A percentile compares a stretch with the other conserved stretches of the same genome.
These are phyloP conservation scores for Antechinus flavipes DNA, from an alignment of 2,113 vertebrate genomes.

Conservation along the genomic window DNA sequence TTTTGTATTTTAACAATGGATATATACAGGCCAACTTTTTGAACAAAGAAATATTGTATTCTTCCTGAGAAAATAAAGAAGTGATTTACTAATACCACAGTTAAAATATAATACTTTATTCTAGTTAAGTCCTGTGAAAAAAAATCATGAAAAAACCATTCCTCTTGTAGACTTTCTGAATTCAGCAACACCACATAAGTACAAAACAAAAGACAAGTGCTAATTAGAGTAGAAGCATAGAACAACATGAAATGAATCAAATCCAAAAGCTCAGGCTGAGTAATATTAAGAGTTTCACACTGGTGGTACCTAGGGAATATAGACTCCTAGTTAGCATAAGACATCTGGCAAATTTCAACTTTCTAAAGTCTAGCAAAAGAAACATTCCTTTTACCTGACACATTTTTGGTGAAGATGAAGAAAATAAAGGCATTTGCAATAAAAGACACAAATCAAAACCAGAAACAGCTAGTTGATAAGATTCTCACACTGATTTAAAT, in stretches of 20 bases:
- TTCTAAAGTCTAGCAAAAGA: slow-evolving; percentile 83
- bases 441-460: slow-evolving; percentile 77
- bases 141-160: slow-evolving; percentile 76
- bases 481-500: slow-evolving; percentile 63
- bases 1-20: slow-evolving; percentile 76
- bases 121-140: slow-evolving; percentile 74
- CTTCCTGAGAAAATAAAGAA: slow-evolving; percentile 71
- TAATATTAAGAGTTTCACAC: slow-evolving; percentile 89
- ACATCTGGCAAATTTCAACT: slow-evolving; percentile 97
- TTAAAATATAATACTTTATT: slow-evolving; percentile 82
- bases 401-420: slow-evolving; percentile 83
- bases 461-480: slow-evolving; percentile 76
- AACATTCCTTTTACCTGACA: slow-evolving; percentile 91
- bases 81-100: slow-evolving; percentile 70
- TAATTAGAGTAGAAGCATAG: slow-evolving; percentile 80
- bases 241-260: slow-evolving; percentile 76
- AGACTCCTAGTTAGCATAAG: slow-evolving; percentile 87
- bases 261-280: slow-evolving; percentile 83
- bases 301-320: slow-evolving; percentile 87
- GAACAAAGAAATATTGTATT: slow-evolving; percentile 79
- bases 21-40: slow-evolving; percentile 71
- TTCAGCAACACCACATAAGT: slow-evolving; percentile 58
- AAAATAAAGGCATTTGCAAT: slow-evolving; percentile 80
- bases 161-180: slow-evolving; percentile 76
- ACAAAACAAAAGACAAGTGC: slow-evolving; percentile 80